Conservation (phyloP, 1,140 invertebrate genomes). For the Panagrolaimus sp. region DNA sequence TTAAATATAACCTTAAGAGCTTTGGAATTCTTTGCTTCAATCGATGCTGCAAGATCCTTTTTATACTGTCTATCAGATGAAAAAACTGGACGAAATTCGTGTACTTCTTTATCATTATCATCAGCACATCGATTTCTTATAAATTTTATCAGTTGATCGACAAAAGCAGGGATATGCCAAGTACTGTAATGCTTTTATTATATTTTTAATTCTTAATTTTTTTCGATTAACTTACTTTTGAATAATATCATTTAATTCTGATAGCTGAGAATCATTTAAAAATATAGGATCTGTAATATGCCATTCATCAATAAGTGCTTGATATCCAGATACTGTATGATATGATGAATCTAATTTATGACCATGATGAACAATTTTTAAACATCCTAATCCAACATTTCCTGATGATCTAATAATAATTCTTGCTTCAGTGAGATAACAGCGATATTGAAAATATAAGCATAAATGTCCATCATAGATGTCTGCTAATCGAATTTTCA, state of each 20-base stretch:
- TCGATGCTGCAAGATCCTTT: not conserved
- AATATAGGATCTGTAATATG: not conserved
- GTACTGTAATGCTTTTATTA: no score
- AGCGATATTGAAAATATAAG: not conserved
- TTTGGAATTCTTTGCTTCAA: no score
- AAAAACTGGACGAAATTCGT: not conserved
- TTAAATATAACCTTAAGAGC: no score
- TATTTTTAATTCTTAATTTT: no score
- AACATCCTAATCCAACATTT: not conserved
- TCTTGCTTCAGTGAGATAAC: not conserved
- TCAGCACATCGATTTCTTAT: not conserved
- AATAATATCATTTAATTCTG: no score
- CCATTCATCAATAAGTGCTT: not conserved
- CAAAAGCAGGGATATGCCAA: not conserved
- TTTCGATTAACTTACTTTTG: not conserved
- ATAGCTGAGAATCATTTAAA: no score
- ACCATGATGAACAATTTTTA: not conserved
- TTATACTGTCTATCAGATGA: not conserved
- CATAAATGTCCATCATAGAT: not conserved
- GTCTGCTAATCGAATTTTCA: not conserved
- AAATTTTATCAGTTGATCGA: not conserved
- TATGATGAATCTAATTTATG: not conserved
- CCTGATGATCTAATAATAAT: not conserved
- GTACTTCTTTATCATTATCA: not conserved
- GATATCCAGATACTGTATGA: not conserved